Percentiles rank a stretch among this genome's conserved stretches.
These are phyloP conservation scores for Rhynchopsitta pachyrhyncha DNA, from an alignment of 2,113 vertebrate genomes.

Conservation along the genomic window DNA sequence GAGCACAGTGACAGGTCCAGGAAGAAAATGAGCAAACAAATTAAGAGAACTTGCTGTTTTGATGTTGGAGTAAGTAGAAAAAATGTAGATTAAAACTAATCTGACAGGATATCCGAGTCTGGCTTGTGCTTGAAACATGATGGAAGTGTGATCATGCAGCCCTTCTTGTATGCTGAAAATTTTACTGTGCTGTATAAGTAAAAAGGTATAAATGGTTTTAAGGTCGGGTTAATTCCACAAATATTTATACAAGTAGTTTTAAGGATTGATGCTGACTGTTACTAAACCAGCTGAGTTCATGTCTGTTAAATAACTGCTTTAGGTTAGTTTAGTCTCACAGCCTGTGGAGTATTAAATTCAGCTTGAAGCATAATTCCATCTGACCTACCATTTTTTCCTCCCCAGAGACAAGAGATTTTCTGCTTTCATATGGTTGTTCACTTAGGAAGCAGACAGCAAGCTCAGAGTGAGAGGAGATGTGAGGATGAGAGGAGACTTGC, in stretches of 20 bases:
- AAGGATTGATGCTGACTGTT: background rate
- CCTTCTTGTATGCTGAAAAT: background rate
- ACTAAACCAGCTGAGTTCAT: background rate
- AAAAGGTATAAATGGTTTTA: background rate
- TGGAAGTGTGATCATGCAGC: background rate
- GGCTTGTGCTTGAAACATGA: background rate
- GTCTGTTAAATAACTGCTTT: background rate
- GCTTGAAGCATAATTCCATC: background rate
- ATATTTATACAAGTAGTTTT: conserved; percentile 31
- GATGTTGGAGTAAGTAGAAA: background rate
- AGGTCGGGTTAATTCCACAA: conserved; percentile 25
- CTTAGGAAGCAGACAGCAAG: background rate
- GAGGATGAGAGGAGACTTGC: background rate
- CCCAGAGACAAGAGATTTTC: background rate
- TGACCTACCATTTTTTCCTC: background rate
- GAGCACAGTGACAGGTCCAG: background rate
- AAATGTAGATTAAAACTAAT: background rate
- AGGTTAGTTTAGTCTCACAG: background rate
- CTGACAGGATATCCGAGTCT: background rate
- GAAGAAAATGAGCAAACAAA: background rate
- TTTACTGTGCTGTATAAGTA: background rate
- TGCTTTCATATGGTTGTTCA: background rate
- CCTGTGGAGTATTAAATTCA: background rate
- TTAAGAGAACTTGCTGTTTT: background rate
- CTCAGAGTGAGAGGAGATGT: background rate